Evolutionary conservation across 30 jellyfish, hydroid and myxozoan genomes (phyloP), one percentile per base, ranked within the genome.

Genomic region (Mastigias papua): DNA sequence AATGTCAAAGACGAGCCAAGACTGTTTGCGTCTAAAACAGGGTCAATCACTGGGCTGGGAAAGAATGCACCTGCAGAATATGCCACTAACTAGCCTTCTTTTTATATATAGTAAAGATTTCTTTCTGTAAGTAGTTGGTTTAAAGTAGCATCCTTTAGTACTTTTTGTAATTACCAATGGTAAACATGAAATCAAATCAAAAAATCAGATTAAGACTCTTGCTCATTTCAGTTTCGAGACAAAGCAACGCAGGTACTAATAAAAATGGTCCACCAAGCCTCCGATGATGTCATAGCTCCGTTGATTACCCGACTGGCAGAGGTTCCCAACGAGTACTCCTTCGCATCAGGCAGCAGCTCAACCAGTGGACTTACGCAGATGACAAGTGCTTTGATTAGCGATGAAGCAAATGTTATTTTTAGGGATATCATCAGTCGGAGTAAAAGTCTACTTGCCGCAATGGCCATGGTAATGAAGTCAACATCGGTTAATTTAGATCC

Each of bases 231-330:
- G 88, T 29, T 78, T 11, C 88, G 88, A 2, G 66, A 54, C 50
- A 17, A 72, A 37, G 88, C 88, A 13, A 57, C 50, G 78, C 22
- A 33, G 19, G 30, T 54, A 15, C 79, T 78, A 54, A 17, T 20
- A 1, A 19, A 2, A 21, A 78, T 78, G 88, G 78, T 78, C 2
- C 33, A 58, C 63, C 10, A 67, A 19, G 58, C 76, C 49, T 51
- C 88, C 1, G 88, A 78, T 78, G 88, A 78, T 78, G 79, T 78
- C 78, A 51, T 78, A 8, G 88, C 88, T 28, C 88, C 88, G 8
- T 30, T 78, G 78, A 23, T 78, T 1, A 66, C 88, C 15, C 1
- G 25, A 48, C 61, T 78, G 13, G 88, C 88, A 6, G 88, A 78
- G 58, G 88, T 78, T 28, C 88, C 88, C 19, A 51, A 74, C 63